Conservation (phyloP, 2,113 vertebrate genomes). For the Gracilinanus agilis region DNA sequence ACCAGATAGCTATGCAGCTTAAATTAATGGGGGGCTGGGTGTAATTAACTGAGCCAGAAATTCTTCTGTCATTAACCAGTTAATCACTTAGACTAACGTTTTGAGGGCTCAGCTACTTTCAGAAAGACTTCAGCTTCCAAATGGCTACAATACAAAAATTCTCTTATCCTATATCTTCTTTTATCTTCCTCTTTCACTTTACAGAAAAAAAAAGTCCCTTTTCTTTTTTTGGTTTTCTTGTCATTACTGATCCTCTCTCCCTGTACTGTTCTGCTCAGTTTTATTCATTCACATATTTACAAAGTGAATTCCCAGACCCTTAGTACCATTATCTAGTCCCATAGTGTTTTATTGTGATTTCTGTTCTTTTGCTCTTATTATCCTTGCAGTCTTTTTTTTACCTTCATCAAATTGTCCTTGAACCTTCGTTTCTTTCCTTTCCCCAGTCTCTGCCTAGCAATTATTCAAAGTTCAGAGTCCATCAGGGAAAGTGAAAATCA, state of each 20-base stretch:
- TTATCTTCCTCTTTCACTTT: not conserved
- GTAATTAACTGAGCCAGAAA: not conserved
- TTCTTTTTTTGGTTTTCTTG: too few relatives aligned
- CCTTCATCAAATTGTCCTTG: constrained; percentile 13
- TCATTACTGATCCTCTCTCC: not conserved
- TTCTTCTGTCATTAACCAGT: not conserved
- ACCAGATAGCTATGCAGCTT: not conserved
- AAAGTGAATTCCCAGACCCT: not conserved
- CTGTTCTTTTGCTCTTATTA: not conserved
- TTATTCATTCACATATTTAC: not conserved
- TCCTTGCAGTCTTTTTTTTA: not conserved
- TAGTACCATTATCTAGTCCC: not conserved
- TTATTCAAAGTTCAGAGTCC: not conserved
- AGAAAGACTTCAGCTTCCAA: not conserved
- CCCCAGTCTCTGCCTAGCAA: not conserved
- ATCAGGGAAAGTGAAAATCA: not conserved
- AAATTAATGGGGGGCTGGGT: not conserved
- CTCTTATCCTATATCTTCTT: not conserved
- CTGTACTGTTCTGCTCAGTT: not conserved
- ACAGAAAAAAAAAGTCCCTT: not conserved
- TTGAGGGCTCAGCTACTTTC: not conserved
- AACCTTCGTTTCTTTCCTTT: constrained; percentile 10
- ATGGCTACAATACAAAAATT: not conserved
- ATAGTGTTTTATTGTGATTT: not conserved
- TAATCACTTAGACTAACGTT: not conserved